These are phyloP conservation scores for Channa striata DNA, from an alignment of 2,797 vertebrate species.

Conservation along the genomic window DNA sequence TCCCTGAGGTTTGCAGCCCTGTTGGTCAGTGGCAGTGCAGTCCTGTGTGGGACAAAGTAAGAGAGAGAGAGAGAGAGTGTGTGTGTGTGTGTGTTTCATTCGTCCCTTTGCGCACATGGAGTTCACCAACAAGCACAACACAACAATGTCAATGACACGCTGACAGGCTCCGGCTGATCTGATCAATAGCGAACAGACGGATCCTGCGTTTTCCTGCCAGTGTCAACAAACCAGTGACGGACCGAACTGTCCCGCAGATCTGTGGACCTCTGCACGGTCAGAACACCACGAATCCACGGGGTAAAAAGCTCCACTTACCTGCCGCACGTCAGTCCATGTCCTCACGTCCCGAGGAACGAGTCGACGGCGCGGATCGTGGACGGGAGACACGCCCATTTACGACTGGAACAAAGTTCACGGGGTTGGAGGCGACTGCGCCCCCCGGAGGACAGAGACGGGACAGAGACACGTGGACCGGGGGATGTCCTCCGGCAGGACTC, in stretches of 20 bases:
- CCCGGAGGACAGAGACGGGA: constrained; percentile 13
- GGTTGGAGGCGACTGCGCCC: constrained; percentile 40
- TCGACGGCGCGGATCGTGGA: not conserved
- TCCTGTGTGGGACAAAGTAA: not conserved
- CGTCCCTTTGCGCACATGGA: not conserved
- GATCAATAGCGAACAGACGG: constrained; percentile 2
- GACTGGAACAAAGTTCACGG: constrained; percentile 78
- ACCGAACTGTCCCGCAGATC: not conserved
- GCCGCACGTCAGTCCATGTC: constrained; percentile 58
- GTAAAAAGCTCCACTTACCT: constrained; percentile 71
- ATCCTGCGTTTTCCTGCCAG: not conserved
- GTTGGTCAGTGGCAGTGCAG: constrained; percentile 24
- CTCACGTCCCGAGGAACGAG: constrained; percentile 3
- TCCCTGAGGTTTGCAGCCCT: constrained; percentile 41
- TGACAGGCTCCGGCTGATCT: not conserved
- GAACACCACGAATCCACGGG: too few species aligned
- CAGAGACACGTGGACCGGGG: constrained; percentile 19
- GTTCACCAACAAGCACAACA: constrained; percentile 1
- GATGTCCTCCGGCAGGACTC: not conserved
- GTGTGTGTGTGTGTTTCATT: too few species aligned
- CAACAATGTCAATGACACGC: not conserved
- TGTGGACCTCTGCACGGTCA: too few species aligned
- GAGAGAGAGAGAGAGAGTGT: not conserved
- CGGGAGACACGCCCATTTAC: constrained; percentile 60
- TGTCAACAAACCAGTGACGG: constrained; percentile 10